Evolutionary conservation across 2,113 vertebrate genomes (phyloP), one percentile per base, ranked within the genome.

Genomic region (Triplophysa tibetana): DNA sequence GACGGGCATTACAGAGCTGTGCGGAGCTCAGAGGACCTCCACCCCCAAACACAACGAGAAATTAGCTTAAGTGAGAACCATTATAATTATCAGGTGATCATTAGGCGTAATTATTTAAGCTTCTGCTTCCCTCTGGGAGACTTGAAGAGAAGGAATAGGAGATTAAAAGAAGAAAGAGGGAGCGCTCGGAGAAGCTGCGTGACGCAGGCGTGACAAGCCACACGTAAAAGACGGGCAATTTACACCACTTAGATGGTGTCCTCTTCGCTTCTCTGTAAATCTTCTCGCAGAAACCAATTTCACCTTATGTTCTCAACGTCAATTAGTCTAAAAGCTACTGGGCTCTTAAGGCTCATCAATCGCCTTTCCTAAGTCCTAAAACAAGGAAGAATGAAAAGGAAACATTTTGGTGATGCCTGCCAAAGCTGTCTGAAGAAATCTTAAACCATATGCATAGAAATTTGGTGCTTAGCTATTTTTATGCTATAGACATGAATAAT

Each of bases 1-100:
- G 60, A 67, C 41, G 8, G 74, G 41, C 56, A 58, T 54, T 24
- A 19, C 41, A 50, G 78, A 78, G 61, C 68, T 63, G 48, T 54
- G 72, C 45, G n/a, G 62, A 56, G 48, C 84, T 83, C 82, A 29
- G 64, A 70, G 69, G 82, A 23, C 62, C 77, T 77, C 41, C 70
- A 76, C 72, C 58, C 74, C 43, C 76, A 68, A 60, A 72, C 77
- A 60, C 72, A 85, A 86, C 43, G 61, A 73, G 82, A 83, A 86
- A 83, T 86, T 83, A 86, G 68, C 72, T 81, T 85, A 81, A 86
- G 66, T 81, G 82, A 79, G 29, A 82, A 84, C 56, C 78, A 81
- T 81, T 69, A 58, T 84, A 83, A 86, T 76, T 80, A 75, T 80
- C 81, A 83, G 69, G 70, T 70, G 64, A 79, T 82, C 72, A 84